Conservation (phyloP, 2,113 vertebrate genomes). For the Bombycilla garrulus region DNA sequence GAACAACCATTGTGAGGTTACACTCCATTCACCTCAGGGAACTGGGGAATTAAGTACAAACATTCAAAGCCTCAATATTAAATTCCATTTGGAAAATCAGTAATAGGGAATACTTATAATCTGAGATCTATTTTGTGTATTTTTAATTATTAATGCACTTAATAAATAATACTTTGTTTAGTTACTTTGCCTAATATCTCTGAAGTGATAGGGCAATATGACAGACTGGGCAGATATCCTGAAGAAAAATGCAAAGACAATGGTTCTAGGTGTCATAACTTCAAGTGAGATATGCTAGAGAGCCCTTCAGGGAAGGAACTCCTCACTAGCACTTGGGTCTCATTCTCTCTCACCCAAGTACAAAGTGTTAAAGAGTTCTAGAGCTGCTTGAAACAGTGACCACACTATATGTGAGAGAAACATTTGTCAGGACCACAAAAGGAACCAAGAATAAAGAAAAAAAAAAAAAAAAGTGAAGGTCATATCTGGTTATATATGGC, state of each 20-base stretch:
- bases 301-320: background rate
- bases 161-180: background rate
- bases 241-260: background rate
- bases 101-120: background rate
- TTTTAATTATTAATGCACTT: background rate
- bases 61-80: background rate
- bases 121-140: background rate
- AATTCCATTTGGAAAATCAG: background rate
- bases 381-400: background rate
- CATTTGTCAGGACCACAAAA: background rate
- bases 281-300: background rate
- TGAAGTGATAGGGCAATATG: background rate
- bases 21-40: background rate
- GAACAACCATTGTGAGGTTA: background rate
- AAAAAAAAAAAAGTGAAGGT: background rate
- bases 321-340: background rate
- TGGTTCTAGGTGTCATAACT: background rate
- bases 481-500: background rate
- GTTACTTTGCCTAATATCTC: background rate
- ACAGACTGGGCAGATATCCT: background rate
- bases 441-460: rapidly evolving
- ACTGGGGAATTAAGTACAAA: background rate
- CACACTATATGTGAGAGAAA: background rate
- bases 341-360: background rate
- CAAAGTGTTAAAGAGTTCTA: background rate